phyloP scores from a whole-genome alignment of 2,113 vertebrate species.

The Rhinoderma darwinii region DNA sequence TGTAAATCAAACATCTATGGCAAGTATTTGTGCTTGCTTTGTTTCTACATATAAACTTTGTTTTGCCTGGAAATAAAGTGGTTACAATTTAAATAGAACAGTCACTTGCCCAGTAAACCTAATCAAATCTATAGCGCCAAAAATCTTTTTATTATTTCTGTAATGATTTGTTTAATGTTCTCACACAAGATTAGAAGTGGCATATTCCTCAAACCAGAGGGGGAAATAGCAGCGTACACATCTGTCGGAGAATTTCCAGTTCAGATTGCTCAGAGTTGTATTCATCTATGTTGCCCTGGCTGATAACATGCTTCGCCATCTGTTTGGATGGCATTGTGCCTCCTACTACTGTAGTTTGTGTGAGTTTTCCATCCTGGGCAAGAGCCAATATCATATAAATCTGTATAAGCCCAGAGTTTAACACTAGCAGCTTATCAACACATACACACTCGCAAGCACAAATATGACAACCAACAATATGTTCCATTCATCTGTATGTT shows the following conservation, averaged over 20 bases:
- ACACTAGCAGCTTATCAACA: slow-evolving; percentile 35
- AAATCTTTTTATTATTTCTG: slow-evolving; percentile 39
- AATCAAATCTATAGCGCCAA: slow-evolving; percentile 4
- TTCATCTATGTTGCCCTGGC: slow-evolving; percentile 47
- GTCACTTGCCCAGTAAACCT: slow-evolving; percentile 24
- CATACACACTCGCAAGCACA: background rate
- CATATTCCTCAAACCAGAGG: slow-evolving; percentile 50
- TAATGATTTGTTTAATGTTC: slow-evolving; percentile 34
- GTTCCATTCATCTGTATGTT: no score
- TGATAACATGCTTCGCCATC: slow-evolving; percentile 56
- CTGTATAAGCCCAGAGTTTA: background rate
- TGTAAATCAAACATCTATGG: background rate
- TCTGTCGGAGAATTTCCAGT: slow-evolving; percentile 50
- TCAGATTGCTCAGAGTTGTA: slow-evolving; percentile 26
- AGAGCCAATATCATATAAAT: slow-evolving; percentile 31
- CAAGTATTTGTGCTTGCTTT: background rate
- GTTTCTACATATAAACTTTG: background rate
- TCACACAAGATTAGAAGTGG: slow-evolving; percentile 43
- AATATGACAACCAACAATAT: slow-evolving; percentile 14
- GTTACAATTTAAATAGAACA: slow-evolving; percentile 10
- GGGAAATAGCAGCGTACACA: slow-evolving; percentile 34
- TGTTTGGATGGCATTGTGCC: slow-evolving; percentile 53
- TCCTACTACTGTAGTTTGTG: slow-evolving; percentile 39
- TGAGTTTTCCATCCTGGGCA: slow-evolving; percentile 38
- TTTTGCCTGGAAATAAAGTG: slow-evolving; percentile 15